Base-by-base conservation (phyloP, 2,113 vertebrate genomes). In the Delphinapterus leucas region DNA sequence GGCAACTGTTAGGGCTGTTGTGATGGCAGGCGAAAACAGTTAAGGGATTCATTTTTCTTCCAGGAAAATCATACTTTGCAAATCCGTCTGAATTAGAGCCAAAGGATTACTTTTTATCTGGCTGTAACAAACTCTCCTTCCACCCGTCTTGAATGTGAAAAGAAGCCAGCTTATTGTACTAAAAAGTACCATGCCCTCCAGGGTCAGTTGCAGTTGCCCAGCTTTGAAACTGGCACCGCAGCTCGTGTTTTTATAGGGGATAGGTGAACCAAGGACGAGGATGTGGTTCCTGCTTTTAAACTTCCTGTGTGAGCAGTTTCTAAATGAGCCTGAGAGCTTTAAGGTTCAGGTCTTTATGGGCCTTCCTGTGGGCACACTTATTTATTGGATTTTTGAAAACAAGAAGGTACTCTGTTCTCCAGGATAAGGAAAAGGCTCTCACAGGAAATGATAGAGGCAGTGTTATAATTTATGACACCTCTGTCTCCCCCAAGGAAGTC, bases 21-120 rank as follows among this genome's bases (percentile, higher is more conserved):
- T 96, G 77, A 96, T 60, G 33, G 97, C 96, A 97, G 97, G 77
- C 97, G 88, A 98, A 98, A 98, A 98, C 93, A 98, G 97, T 98
- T 98, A 97, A 98, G 71, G 90, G 98, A 98, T 98, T 98, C 96
- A 91, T 95, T 97, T 98, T 98, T 85, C 96, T 98, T 98, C 98
- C 98, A 98, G 98, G 96, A 98, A 98, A 98, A 98, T 97, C 95
- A 97, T 97, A 97, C 95, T 98, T 98, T 98, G 96, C 77, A 97
- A 98, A 98, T 97, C 81, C 93, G 71, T 98, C 96, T 98, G 98
- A 98, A 96, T 47, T 82, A 41, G 15, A 96, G 98, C 98, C 98
- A 98, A 97, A 87, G 90, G 97, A 98, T 97, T 98, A 98, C 97
- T 99, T 98, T 96, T 98, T 98, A 98, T 98, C 98, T 98, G 97